Conservation (phyloP, 2,888 invertebrate species). For the Pedicia rivosa region DNA sequence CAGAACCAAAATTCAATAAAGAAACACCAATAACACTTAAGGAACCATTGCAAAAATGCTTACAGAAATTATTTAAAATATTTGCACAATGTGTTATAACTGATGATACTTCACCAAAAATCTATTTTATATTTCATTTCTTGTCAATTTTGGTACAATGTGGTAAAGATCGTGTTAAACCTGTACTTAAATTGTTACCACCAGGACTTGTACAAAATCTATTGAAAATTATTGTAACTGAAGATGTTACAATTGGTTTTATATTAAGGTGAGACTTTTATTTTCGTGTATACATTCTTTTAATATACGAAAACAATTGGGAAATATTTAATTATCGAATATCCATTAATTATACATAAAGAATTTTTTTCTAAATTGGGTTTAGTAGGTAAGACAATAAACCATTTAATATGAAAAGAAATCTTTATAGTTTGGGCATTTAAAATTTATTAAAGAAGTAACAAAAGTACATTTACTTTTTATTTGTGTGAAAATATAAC, state of each 20-base stretch:
- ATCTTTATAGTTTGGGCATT: too few relatives aligned
- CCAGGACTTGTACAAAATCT: conserved; percentile 61
- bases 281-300: background rate
- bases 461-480: background rate
- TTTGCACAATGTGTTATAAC: conserved; percentile 44
- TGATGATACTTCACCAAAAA: conserved; percentile 68
- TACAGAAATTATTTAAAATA: conserved; percentile 52
- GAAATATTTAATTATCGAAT: background rate
- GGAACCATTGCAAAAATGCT: conserved; percentile 46
- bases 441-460: too few relatives aligned
- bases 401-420: too few relatives aligned
- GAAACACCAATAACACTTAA: conserved; percentile 28
- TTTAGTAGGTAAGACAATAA: background rate
- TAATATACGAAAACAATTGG: background rate
- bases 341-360: background rate
- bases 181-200: conserved; percentile 60
- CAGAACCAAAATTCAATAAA: conserved; percentile 14
- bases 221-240: conserved; percentile 41
- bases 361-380: background rate
- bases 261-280: conserved; percentile 20
- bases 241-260: conserved; percentile 27
- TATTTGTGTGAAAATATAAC: too few relatives aligned
- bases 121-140: conserved; percentile 67
- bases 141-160: conserved; percentile 58
- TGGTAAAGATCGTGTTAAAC: conserved; percentile 52